Base-by-base conservation (phyloP, 2,113 vertebrate genomes). In the Aptenodytes forsteri region DNA sequence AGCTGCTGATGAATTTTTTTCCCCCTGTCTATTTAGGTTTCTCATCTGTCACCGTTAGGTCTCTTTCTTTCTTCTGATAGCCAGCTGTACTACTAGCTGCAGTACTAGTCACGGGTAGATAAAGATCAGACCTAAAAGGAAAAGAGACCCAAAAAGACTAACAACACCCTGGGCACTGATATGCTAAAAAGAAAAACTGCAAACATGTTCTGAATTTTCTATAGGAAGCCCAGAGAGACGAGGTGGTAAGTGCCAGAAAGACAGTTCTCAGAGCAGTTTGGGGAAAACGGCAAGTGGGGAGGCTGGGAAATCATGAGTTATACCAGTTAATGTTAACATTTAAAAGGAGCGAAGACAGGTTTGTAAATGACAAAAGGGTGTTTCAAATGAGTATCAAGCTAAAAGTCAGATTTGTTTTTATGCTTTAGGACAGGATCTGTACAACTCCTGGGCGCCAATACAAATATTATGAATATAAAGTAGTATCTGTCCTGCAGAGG, bases 381-480 rank as follows among this genome's bases (percentile, higher is more conserved):
- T 70, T 93, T 82, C 34, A 32, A 26, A n/a, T n/a, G 75, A 38
- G 10, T 87, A 11, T 66, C 40, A 71, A 44, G 50, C 38, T 81
- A 27, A 32, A 90, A 67, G 42, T 56, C 32, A 44, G 32, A 46
- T 61, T 56, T 46, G 18, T 6, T 69, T 87, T 72, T 73, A 40
- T 64, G 25, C 42, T 87, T 92, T 83, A 21, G 7, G 3, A 9
- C 18, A 70, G 42, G 25, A 66, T 70, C 59, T 94, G 12, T 78
- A 46, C 22, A 64, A 36, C 10, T 86, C 29, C 18, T 73, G 49
- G 34, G 42, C 18, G 77, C 11, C 30, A 52, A 5, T 52, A 11
- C 6, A 59, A 94, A 38, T 90, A 59, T 29, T 66, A 50, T 13
- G 49, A 91, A 85, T 90, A 52, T 40, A 55, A 90, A 92, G 34